Percentiles rank a stretch among this genome's conserved stretches.
These are phyloP conservation scores for Macrotus californicus DNA, from an alignment of 2,113 vertebrate genomes.

Conservation along the genomic window DNA sequence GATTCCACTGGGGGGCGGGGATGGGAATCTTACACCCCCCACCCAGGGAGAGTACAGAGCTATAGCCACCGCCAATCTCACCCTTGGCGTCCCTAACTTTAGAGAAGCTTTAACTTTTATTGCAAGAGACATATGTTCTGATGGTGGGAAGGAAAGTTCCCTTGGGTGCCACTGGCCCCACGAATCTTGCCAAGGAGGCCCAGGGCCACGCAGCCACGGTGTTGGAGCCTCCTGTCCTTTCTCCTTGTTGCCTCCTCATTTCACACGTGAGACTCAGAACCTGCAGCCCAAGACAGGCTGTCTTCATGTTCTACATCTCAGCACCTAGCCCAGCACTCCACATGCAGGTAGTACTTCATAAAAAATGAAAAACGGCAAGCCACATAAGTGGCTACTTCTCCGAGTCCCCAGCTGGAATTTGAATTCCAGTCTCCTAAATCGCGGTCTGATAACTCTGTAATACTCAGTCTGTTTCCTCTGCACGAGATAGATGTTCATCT, in stretches of 20 bases:
- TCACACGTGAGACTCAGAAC: background rate
- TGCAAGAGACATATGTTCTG: background rate
- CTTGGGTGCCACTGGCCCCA: background rate
- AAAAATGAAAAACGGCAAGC: background rate
- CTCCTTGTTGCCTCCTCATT: background rate
- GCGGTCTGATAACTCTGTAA: background rate
- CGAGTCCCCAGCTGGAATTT: background rate
- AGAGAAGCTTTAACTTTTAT: background rate
- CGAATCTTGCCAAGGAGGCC: background rate
- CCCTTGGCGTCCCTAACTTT: background rate
- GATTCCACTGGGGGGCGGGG: background rate
- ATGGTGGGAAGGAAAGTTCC: background rate
- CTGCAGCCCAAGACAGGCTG: background rate
- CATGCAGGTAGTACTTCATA: background rate
- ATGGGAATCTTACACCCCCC: background rate
- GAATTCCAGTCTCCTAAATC: background rate
- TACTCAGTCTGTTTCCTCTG: background rate
- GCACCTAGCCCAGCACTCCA: background rate
- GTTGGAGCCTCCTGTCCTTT: background rate
- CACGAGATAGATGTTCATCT: background rate
- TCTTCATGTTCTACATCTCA: background rate
- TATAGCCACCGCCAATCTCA: background rate
- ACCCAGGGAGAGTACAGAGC: background rate
- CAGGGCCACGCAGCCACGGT: fast-evolving
- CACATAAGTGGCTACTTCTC: background rate